Evolutionary conservation across 2,797 vertebrate species (phyloP), one percentile per base, ranked within the genome.

Genomic region (Centropyge bicolor): DNA sequence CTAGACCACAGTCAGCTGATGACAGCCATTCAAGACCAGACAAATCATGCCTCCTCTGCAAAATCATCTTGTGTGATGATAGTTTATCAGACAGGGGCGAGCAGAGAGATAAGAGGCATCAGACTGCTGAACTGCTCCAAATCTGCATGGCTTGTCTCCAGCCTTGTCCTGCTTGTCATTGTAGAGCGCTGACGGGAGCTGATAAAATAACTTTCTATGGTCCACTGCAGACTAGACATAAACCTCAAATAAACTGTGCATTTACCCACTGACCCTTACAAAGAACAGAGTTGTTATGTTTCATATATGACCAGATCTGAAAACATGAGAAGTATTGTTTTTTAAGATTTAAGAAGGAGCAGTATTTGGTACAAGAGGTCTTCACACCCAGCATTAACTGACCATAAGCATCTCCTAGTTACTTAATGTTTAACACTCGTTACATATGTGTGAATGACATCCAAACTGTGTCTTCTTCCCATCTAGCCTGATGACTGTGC

Each of bases 401-500:
- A 36, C 59, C 20, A 31, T n/a, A 40, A 71, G 46, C 45, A 60
- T 56, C 7, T 41, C 2, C 0, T 40, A 1, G 40, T 45, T 48
- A 38, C 22, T 35, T 67, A 31, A 12, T 52, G 19, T 68, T 48
- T 49, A 16, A 13, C 11, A 48, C 62, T 76, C 12, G 65, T 65
- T 60, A 45, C 57, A 56, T 65, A 6, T 66, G 3, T 54, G 36
- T n/a, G 36, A 38, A 74, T 57, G 2, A 4, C n/a, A 10, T 61
- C 36, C 3, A 31, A 13, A 78, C 74, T 86, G 16, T 89, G 64
- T 86, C 74, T 81, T 70, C 40, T 83, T 59, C 70, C 40, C 11
- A 63, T 95, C 48, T 88, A 99, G 98, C 95, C 97, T 22, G 98
- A 99, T 86, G 97, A 99, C 94, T 99, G 98, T 80, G 93, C 97